Evolutionary conservation across 2,888 invertebrate genomes (phyloP).

Genomic region (Nowickia ferox): DNA sequence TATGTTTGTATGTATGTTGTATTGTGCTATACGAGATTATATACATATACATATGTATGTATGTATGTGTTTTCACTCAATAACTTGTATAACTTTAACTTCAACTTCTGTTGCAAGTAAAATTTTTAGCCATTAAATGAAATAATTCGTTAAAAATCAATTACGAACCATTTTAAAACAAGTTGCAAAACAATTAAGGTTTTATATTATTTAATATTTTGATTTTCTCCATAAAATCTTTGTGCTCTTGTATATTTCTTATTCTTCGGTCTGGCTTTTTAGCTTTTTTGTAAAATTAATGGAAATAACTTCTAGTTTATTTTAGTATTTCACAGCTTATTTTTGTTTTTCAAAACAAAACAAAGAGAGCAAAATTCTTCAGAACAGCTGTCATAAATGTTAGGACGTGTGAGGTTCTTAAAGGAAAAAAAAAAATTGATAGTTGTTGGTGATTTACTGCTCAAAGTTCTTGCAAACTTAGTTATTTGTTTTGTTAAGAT

Average conservation of each 20-base stretch:
- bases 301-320: constrained; percentile 14
- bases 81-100: constrained; percentile 16
- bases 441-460: constrained; percentile 13
- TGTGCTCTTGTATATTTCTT: background rate
- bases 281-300: background rate
- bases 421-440: constrained; percentile 31
- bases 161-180: constrained; percentile 19
- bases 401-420: constrained; percentile 48
- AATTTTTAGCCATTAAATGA: constrained; percentile 24
- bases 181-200: background rate
- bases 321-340: constrained; percentile 51
- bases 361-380: background rate
- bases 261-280: background rate
- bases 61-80: background rate
- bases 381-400: constrained; percentile 56
- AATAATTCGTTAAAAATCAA: constrained; percentile 54
- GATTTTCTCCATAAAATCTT: background rate
- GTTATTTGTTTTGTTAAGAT: constrained; percentile 15
- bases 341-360: background rate
- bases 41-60: background rate
- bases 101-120: background rate
- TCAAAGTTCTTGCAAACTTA: constrained; percentile 16
- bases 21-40: background rate
- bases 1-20: background rate
- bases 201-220: constrained; percentile 5